Percentiles rank a stretch among this genome's conserved stretches.
Evolutionary conservation across 2,888 invertebrate species (phyloP).

Genomic region (Tribolium freemani): DNA sequence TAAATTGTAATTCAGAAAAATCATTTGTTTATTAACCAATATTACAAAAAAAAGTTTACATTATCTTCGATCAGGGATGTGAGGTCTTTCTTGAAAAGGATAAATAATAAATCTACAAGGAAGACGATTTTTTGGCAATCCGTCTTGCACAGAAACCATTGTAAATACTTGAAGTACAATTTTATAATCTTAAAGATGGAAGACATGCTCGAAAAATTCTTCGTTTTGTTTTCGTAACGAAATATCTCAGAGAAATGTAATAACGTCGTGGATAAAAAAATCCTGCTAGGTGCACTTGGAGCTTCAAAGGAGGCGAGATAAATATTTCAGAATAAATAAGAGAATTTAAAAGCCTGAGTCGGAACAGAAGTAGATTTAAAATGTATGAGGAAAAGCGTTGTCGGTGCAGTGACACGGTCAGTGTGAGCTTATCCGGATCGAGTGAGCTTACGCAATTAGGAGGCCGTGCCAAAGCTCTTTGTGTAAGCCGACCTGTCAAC

Average conservation of each 20-base stretch:
- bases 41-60: too few species aligned
- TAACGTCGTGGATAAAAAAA: conserved; percentile 2
- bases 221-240: conserved; percentile 23
- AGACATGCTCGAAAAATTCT: background rate
- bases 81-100: background rate
- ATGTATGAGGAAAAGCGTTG: conserved; percentile 38
- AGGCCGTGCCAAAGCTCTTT: conserved; percentile 46
- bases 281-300: conserved; percentile 2
- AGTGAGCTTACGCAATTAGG: conserved; percentile 49
- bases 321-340: conserved; percentile 41
- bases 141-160: too few species aligned
- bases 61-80: background rate
- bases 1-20: too few species aligned
- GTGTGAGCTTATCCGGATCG: conserved; percentile 49
- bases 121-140: too few species aligned
- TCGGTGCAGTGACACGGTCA: conserved; percentile 44
- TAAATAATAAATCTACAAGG: too few species aligned
- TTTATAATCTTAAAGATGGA: background rate
- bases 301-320: conserved; percentile 19
- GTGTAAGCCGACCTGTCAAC: conserved; percentile 49
- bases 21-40: too few species aligned
- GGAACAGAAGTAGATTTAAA: conserved; percentile 39
- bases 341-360: conserved; percentile 33
- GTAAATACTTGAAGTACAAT: too few species aligned
- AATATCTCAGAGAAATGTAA: conserved; percentile 25